phyloP scores from a whole-genome alignment of 2,113 vertebrate species.

The Chamaetylas fuelleborni region DNA sequence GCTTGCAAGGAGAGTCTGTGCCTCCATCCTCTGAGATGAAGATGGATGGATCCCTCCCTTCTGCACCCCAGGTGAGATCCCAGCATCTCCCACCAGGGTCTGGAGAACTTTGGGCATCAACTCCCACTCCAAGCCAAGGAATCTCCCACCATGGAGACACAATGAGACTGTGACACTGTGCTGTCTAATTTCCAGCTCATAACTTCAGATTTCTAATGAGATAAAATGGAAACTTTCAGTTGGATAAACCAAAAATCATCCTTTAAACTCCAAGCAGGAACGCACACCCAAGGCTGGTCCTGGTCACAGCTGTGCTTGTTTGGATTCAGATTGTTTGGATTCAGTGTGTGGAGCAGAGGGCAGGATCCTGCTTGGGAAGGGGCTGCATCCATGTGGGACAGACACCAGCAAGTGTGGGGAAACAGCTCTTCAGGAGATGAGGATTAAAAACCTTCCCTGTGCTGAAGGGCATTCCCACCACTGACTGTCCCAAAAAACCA shows the following conservation, averaged over 20 bases:
- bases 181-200: neutral
- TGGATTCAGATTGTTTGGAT: accelerated
- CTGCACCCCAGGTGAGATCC: neutral
- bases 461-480: neutral
- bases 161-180: accelerated
- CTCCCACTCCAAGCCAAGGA: neutral
- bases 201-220: neutral
- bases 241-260: accelerated
- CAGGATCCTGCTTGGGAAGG: neutral
- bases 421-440: accelerated
- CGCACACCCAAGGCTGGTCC: accelerated
- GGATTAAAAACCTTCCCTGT: neutral
- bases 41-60: neutral
- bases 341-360: neutral
- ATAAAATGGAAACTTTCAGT: neutral
- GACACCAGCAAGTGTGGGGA: accelerated
- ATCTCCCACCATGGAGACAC: neutral
- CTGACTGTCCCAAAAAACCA: neutral
- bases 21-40: neutral
- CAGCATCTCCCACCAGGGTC: neutral
- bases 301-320: accelerated
- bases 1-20: neutral
- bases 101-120: neutral
- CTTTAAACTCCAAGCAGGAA: neutral
- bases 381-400: neutral